These are phyloP conservation scores for Pygmarrhopalites habei DNA, from an alignment of 1,140 invertebrate genomes.

Conservation along the genomic window DNA sequence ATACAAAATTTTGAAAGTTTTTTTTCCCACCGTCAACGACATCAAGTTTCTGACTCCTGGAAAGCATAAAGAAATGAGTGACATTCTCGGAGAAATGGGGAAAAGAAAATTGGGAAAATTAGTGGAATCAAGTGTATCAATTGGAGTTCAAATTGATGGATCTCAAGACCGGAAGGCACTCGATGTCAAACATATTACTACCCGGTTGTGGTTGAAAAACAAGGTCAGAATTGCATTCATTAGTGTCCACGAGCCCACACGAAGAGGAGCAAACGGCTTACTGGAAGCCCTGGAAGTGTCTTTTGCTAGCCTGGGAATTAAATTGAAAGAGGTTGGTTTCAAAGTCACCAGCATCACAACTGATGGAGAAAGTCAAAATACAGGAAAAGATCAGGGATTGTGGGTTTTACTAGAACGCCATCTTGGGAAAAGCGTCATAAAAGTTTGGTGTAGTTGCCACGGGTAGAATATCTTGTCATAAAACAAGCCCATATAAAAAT, in stretches of 20 bases:
- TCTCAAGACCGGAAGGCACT: not conserved
- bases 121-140: not conserved
- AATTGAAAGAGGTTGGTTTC: not conserved
- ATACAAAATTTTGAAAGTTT: not conserved
- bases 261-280: not conserved
- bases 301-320: not conserved
- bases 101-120: not conserved
- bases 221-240: not conserved
- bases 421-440: not conserved
- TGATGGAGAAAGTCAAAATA: not conserved
- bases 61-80: not conserved
- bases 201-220: not conserved
- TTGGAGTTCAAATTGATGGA: not conserved
- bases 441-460: not conserved
- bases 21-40: not conserved
- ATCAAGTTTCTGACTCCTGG: not conserved
- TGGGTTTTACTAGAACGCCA: not conserved
- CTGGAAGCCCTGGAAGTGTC: not conserved
- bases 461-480: too few species aligned
- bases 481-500: too few species aligned
- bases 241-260: not conserved
- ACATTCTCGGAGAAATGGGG: not conserved
- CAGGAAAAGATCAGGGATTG: not conserved
- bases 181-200: too few species aligned
- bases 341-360: not conserved